phyloP scores from a whole-genome alignment of 37 sponge, comb jelly and placozoan genomes.

The Amphimedon queenslandica region DNA sequence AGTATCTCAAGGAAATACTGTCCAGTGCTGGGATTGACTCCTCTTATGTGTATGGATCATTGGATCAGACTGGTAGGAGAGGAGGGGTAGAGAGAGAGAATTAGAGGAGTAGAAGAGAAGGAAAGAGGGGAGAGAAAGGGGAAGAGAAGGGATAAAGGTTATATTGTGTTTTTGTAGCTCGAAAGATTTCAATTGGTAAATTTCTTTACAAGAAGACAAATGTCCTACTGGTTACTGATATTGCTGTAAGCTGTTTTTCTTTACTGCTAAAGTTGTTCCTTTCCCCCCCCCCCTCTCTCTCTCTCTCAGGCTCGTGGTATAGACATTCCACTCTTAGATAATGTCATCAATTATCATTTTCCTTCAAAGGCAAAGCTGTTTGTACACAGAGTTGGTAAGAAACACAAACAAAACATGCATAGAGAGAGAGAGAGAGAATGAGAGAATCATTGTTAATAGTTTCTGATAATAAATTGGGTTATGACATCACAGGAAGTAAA shows the following conservation, averaged over 20 bases:
- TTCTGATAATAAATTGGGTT: no score
- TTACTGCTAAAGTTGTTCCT: not conserved
- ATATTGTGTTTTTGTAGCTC: slow-evolving; percentile 26
- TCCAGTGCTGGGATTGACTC: slow-evolving; percentile 38
- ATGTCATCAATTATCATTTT: slow-evolving; percentile 95
- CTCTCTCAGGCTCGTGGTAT: slow-evolving; percentile 85
- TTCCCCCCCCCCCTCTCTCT: not conserved
- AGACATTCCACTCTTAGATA: slow-evolving; percentile 94
- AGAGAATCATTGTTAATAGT: no score
- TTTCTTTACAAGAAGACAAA: slow-evolving; percentile 76
- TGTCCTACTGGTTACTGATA: slow-evolving; percentile 89
- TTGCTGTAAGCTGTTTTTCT: slow-evolving; percentile 71
- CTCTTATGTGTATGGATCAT: slow-evolving; percentile 80
- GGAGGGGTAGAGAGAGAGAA: slow-evolving; percentile 35
- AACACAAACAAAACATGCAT: not conserved
- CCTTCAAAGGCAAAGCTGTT: slow-evolving; percentile 92
- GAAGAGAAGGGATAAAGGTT: not conserved
- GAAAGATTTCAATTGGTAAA: slow-evolving; percentile 92
- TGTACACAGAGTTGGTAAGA: slow-evolving; percentile 93
- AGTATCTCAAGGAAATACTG: slow-evolving; percentile 81
- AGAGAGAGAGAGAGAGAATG: no score
- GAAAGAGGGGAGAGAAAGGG: not conserved
- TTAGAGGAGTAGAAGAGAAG: slow-evolving; percentile 48
- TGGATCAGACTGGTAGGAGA: slow-evolving; percentile 83
- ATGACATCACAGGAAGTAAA: no score